Evolutionary conservation across 2,797 vertebrate genomes (phyloP).

Genomic region (Hapalemur alaotrensis): DNA sequence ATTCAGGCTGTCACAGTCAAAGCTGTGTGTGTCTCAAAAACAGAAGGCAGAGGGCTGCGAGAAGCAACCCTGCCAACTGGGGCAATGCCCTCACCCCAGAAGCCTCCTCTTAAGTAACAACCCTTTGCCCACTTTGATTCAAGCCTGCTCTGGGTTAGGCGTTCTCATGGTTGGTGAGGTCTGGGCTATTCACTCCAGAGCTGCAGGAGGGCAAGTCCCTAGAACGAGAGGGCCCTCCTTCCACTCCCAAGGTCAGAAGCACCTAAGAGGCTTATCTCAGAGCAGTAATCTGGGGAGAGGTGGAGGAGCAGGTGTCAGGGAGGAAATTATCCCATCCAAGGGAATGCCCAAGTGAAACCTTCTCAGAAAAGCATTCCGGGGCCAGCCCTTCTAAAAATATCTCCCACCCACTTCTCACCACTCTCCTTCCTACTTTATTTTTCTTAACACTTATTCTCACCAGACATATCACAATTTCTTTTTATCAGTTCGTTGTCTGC

Average conservation of each 20-base stretch:
- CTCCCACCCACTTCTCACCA: too few relatives aligned
- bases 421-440: neutral
- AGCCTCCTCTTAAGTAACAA: slow-evolving; percentile 36
- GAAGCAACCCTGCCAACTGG: slow-evolving; percentile 39
- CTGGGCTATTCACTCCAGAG: neutral
- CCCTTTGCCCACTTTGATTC: neutral
- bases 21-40: neutral
- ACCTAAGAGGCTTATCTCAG: slow-evolving; percentile 55
- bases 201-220: neutral
- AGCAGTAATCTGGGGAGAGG: slow-evolving; percentile 3
- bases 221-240: neutral
- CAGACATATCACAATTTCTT: neutral
- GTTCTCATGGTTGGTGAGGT: neutral
- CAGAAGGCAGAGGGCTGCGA: slow-evolving; percentile 22
- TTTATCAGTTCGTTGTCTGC: neutral
- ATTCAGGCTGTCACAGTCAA: neutral
- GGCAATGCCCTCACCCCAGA: neutral
- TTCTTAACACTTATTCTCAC: neutral
- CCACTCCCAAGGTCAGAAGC: slow-evolving; percentile 34
- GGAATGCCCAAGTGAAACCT: neutral
- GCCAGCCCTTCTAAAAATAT: neutral
- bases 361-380: neutral
- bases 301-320: neutral
- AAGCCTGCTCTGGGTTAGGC: slow-evolving; percentile 19
- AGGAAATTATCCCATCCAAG: neutral